Conservation (phyloP, 2,113 vertebrate genomes). For the Globicephala melas region DNA sequence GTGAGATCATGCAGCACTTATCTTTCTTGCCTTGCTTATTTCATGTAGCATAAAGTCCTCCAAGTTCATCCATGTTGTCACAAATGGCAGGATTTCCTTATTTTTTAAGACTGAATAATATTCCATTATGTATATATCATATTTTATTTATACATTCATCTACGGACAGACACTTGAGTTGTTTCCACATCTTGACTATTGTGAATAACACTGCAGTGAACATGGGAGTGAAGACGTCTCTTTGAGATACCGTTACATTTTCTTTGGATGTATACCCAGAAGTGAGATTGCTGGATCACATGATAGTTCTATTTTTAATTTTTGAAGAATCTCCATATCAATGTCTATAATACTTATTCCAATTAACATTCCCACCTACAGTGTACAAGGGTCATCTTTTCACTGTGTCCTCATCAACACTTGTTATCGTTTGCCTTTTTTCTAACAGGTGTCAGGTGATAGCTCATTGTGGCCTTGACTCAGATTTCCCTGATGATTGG, state of each 20-base stretch:
- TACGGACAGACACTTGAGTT: not conserved
- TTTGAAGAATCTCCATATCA: not conserved
- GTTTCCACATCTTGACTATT: not conserved
- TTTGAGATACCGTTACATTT: not conserved
- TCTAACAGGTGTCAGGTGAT: not conserved
- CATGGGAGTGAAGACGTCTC: not conserved
- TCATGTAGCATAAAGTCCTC: not conserved
- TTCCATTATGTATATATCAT: not conserved
- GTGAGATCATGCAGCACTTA: not conserved
- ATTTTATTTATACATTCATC: not conserved
- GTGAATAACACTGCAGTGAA: not conserved
- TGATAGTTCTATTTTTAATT: not conserved
- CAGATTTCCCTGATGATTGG: not conserved
- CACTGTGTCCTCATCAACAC: not conserved
- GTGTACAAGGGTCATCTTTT: not conserved
- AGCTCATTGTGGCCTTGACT: not conserved
- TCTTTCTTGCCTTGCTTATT: not conserved
- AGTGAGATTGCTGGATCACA: not conserved
- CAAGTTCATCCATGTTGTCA: not conserved
- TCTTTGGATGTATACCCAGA: not conserved
- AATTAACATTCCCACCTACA: not conserved
- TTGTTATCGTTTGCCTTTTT: not conserved
- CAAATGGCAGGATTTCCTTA: not conserved
- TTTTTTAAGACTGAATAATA: not conserved
- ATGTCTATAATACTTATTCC: not conserved